These are phyloP conservation scores for Columbina picui DNA, from an alignment of 2,113 vertebrate genomes.

Conservation along the genomic window DNA sequence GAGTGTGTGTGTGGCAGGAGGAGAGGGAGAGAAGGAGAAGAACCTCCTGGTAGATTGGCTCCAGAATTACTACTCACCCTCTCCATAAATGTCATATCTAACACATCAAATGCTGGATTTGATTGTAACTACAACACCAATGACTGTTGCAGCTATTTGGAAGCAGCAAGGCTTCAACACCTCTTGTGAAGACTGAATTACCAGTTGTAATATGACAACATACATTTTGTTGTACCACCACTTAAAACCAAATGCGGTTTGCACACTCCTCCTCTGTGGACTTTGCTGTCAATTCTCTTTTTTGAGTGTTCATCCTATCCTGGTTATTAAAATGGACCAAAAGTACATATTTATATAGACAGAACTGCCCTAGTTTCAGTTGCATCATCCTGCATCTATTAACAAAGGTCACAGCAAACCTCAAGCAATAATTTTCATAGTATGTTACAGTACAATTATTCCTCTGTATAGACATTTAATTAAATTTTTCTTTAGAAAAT, in stretches of 20 bases:
- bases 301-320: background rate
- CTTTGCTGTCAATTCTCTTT: background rate
- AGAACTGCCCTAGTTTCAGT: background rate
- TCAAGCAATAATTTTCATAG: background rate
- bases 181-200: background rate
- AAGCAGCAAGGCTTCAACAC: background rate
- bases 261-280: background rate
- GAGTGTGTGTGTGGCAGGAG: accelerated
- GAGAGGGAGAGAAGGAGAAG: background rate
- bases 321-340: background rate
- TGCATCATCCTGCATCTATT: background rate
- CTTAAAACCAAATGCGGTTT: background rate
- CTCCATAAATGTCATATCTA: background rate
- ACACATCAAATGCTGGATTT: background rate
- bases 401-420: background rate
- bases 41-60: background rate
- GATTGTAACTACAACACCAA: too few relatives aligned
- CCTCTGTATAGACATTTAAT: background rate
- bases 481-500: background rate
- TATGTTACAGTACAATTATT: background rate
- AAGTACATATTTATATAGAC: background rate
- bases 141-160: background rate
- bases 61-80: accelerated
- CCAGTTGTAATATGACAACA: accelerated
- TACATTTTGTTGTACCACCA: background rate